Evolutionary conservation across 2,797 vertebrate genomes (phyloP).

Genomic region (Melanotaenia boesemani): DNA sequence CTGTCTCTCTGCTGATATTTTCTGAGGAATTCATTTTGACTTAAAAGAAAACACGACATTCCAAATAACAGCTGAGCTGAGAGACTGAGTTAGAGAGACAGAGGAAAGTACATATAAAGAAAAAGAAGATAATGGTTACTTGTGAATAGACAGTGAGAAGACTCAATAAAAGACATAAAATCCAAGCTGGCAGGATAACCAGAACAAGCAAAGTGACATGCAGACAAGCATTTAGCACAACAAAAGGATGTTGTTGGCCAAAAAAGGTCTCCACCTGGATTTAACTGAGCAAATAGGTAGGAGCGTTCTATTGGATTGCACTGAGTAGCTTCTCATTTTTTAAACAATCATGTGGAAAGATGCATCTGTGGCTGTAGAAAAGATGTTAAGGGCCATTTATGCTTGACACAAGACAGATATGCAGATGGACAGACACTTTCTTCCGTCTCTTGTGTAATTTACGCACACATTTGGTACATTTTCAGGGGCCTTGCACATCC

Average conservation of each 20-base stretch:
- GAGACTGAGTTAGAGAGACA: constrained; percentile 7
- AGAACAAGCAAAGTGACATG: constrained; percentile 29
- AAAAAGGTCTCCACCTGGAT: constrained; percentile 3
- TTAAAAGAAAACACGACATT: constrained; percentile 21
- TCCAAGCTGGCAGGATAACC: constrained; percentile 30
- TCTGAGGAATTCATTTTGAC: constrained; percentile 36
- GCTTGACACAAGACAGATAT: too few species aligned
- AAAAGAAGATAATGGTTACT: constrained; percentile 9
- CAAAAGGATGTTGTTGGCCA: constrained; percentile 1
- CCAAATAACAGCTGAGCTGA: constrained; percentile 29
- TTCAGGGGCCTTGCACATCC: too few species aligned
- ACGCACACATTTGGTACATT: too few species aligned
- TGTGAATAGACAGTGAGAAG: constrained; percentile 27
- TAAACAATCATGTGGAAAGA: too few species aligned
- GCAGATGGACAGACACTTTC: too few species aligned
- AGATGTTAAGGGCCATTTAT: too few species aligned
- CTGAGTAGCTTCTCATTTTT: too few species aligned
- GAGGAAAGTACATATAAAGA: constrained; percentile 4
- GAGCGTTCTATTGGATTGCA: too few species aligned
- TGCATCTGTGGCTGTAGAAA: too few species aligned
- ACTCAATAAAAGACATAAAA: constrained; percentile 7
- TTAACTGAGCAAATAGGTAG: too few species aligned
- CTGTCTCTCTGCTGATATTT: background rate
- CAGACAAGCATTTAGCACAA: constrained; percentile 17
- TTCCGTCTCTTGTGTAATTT: too few species aligned